These are phyloP conservation scores for Rhineura floridana DNA, from an alignment of 2,113 vertebrate species.

Conservation along the genomic window DNA sequence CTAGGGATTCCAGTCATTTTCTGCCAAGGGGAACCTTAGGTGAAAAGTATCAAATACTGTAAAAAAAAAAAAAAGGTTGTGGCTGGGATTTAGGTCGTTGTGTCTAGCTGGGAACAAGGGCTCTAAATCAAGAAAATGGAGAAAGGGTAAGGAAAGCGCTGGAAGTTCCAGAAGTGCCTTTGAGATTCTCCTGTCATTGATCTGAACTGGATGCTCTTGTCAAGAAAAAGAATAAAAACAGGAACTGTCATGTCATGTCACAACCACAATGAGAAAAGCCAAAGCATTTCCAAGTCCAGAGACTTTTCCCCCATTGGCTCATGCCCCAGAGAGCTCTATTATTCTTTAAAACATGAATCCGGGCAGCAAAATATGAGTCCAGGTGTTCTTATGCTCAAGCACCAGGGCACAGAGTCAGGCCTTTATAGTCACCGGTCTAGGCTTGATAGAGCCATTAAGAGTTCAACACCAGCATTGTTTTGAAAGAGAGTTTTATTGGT, in stretches of 20 bases:
- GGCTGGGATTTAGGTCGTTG: constrained; percentile 27
- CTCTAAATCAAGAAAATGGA: neutral
- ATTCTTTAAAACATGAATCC: neutral
- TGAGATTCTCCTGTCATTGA: neutral
- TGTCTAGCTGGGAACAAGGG: constrained; percentile 44
- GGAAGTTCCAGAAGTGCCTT: neutral
- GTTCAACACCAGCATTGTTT: neutral
- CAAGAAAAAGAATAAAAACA: neutral
- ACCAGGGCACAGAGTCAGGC: neutral
- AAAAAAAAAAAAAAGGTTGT: constrained; percentile 36
- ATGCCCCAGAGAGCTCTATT: neutral
- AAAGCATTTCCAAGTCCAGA: neutral
- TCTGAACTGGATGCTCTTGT: constrained; percentile 7
- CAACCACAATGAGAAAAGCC: neutral
- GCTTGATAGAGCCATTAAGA: neutral
- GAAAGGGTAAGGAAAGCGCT: neutral
- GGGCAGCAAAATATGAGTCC: neutral
- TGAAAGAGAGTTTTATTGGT: neutral
- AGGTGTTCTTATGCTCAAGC: neutral
- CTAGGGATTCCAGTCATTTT: constrained; percentile 64
- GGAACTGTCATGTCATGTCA: neutral
- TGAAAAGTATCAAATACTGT: constrained; percentile 56
- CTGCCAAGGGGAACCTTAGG: constrained; percentile 62
- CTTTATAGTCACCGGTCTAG: neutral
- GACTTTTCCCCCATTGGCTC: neutral